A percentile compares a stretch with the other conserved stretches of the same genome.
Evolutionary conservation across 2,888 invertebrate genomes (phyloP).

Genomic region (Patella depressa): DNA sequence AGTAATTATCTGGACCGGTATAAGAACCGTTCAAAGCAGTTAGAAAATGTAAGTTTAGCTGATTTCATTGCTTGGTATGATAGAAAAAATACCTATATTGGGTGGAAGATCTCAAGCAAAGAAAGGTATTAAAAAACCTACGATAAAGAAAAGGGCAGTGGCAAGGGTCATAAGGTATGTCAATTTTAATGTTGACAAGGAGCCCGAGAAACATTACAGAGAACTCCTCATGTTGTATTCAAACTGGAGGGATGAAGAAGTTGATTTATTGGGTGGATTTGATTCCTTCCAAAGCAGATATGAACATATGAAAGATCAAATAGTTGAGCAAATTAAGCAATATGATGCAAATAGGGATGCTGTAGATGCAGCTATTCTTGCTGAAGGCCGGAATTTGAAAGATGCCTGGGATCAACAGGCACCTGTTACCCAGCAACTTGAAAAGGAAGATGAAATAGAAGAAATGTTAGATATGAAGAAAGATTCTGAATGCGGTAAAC

Average conservation of each 20-base stretch:
- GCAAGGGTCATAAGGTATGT: conserved; percentile 36
- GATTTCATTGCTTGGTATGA: conserved; percentile 36
- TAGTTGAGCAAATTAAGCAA: conserved; percentile 24
- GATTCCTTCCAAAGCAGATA: not conserved
- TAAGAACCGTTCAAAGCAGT: conserved; percentile 29
- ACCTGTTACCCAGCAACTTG: conserved; percentile 1
- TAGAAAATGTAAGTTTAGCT: conserved; percentile 33
- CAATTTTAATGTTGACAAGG: conserved; percentile 39
- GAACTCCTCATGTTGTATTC: conserved; percentile 49
- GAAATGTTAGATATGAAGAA: not conserved
- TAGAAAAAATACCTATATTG: not conserved
- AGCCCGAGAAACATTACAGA: conserved; percentile 52
- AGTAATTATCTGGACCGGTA: conserved; percentile 35
- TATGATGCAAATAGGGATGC: conserved; percentile 33
- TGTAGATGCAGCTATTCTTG: conserved; percentile 29
- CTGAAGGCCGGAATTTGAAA: conserved; percentile 26
- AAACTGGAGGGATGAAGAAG: conserved; percentile 54
- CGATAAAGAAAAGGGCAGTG: conserved; percentile 15
- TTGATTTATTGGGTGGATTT: conserved; percentile 18
- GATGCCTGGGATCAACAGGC: conserved; percentile 36
- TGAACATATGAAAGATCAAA: conserved; percentile 8
- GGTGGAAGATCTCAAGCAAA: conserved; percentile 29
- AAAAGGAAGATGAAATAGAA: not conserved
- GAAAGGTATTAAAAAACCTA: conserved; percentile 14
- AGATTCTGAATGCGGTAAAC: conserved; percentile 7